Percentiles rank a stretch among this genome's conserved stretches.
phyloP scores from a whole-genome alignment of 2,888 invertebrate species.

The Cybosia mesomella region DNA sequence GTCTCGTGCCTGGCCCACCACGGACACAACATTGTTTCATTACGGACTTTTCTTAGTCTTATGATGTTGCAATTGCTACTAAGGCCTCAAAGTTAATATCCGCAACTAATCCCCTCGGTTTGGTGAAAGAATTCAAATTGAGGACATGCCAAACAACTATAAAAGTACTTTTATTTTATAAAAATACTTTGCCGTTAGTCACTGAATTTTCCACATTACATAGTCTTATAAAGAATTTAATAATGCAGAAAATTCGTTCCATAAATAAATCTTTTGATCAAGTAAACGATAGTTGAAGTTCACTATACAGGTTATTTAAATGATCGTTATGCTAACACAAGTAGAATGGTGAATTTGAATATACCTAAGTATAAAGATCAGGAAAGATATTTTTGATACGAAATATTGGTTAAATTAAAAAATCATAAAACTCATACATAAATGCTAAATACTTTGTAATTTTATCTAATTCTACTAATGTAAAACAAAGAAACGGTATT shows the following conservation, averaged over 20 bases:
- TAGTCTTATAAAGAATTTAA: conserved; percentile 34
- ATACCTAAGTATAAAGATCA: background rate
- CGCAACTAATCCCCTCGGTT: conserved; percentile 22
- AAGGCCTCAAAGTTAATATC: conserved; percentile 33
- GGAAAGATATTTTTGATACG: background rate
- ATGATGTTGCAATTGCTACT: conserved; percentile 62
- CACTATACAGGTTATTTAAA: conserved; percentile 28
- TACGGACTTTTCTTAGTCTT: conserved; percentile 52
- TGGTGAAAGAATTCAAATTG: conserved; percentile 26
- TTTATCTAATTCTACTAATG: conserved; percentile 21
- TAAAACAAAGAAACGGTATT: conserved; percentile 20
- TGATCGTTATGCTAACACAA: conserved; percentile 14
- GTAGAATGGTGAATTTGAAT: background rate
- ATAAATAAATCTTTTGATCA: conserved; percentile 24
- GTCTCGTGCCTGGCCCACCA: conserved; percentile 93
- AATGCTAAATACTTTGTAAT: background rate
- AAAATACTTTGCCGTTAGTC: conserved; percentile 27
- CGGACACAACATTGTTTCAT: conserved; percentile 65
- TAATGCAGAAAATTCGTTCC: conserved; percentile 32
- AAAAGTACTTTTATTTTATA: conserved; percentile 27
- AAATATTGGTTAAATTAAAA: background rate
- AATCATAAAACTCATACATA: background rate
- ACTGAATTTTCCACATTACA: conserved; percentile 25
- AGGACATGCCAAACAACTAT: conserved; percentile 35
- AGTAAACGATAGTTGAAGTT: conserved; percentile 24